These are phyloP conservation scores for Hormaphis cornu DNA, from an alignment of 1,140 invertebrate species.

Conservation along the genomic window DNA sequence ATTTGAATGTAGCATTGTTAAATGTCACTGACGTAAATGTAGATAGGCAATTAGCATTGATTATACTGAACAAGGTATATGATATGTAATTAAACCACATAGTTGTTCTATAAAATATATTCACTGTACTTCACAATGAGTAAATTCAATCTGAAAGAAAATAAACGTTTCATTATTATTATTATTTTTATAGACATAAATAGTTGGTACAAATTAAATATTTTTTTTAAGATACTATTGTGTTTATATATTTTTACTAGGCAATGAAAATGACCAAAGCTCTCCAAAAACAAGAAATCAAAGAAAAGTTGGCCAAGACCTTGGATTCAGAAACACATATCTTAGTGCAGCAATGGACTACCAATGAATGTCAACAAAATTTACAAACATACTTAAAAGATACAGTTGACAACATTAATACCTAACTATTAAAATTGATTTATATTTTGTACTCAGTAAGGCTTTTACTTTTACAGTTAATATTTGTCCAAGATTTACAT, in stretches of 20 bases:
- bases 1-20: conserved; percentile 36
- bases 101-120: not conserved
- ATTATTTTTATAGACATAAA: too few species aligned
- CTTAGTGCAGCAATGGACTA: conserved; percentile 25
- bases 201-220: too few species aligned
- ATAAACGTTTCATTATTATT: too few species aligned
- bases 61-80: conserved; percentile 3
- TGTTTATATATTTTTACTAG: too few species aligned
- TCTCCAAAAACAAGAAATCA: conserved; percentile 44
- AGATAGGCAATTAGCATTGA: conserved; percentile 3
- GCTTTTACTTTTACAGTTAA: not conserved
- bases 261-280: conserved; percentile 53
- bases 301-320: conserved; percentile 17
- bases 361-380: conserved; percentile 16
- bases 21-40: not conserved
- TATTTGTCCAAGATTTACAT: not conserved
- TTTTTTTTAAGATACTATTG: too few species aligned
- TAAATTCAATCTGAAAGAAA: not conserved
- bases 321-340: conserved; percentile 18
- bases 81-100: not conserved
- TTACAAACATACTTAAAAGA: conserved; percentile 24
- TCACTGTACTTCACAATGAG: not conserved
- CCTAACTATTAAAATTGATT: not conserved
- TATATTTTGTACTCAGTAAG: not conserved
- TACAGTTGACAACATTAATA: conserved; percentile 17